Evolutionary conservation across 2,888 invertebrate species (phyloP), one percentile per base, ranked within the genome.

Genomic region (Trichopoda pennipes): DNA sequence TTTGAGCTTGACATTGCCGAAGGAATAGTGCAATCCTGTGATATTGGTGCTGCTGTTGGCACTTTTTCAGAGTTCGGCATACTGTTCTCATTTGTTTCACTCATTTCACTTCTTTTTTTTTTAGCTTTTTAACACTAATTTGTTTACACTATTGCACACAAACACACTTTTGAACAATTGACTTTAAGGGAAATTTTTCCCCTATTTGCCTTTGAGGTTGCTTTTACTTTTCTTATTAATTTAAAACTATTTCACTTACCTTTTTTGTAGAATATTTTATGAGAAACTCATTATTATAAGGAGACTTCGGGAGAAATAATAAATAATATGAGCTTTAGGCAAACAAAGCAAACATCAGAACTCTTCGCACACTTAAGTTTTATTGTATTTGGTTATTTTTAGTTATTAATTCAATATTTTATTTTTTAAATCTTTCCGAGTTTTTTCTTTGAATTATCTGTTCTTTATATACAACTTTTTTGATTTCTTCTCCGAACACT

Each of bases 71-170:
- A 72, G 49, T 63, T 56, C 1, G 51, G 28, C 56, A 81, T 21
- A 66, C 47, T 85, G 81, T 76, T 78, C 78, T 85, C 64, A 61
- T 58, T 72, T 58, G 42, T 68, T 55, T 87, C 86, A 87, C 88
- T 88, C 88, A 88, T 88, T 84, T 84, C 69, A 61, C 47, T 81
- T 51, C 64, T 10, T n/a, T 53, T 32, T 19, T 68, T 49, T 56
- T 74, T 47, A 51, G 1, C 9, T 35, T 17, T 69, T 58, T 23
- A 49, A 16, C 68, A 68, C 61, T 68, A 35, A 6, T 32, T 47
- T 44, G 63, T 49, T 63, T 75, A 58, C 53, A 77, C 51, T 73
- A 47, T 19, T 53, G 51, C n/a, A 72, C 66, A 23, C 23, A 68
- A 49, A 17, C 35, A 72, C 61, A 72, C 28, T 53, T 60, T 10